Percentiles rank a stretch among this genome's conserved stretches.
Evolutionary conservation across 1,140 invertebrate genomes (phyloP).

Genomic region (Drosophila melanica): DNA sequence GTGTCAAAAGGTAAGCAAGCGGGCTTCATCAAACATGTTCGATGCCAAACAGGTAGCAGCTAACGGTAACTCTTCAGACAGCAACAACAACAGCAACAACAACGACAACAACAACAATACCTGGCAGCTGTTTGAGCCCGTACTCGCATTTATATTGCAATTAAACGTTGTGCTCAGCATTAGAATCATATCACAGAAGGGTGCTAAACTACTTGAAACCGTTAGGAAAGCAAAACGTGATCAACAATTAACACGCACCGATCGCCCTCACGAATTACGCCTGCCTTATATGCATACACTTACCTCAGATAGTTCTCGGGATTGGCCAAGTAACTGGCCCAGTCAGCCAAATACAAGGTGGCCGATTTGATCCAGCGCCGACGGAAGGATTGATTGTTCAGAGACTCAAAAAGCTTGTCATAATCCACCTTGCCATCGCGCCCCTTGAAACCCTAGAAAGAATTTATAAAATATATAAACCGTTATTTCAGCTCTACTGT

Average conservation of each 20-base stretch:
- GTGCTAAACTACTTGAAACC: slow-evolving; percentile 66
- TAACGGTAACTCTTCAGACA: slow-evolving; percentile 67
- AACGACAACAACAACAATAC: slow-evolving; percentile 14
- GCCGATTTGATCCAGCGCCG: slow-evolving; percentile 90
- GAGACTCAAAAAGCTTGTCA: slow-evolving; percentile 89
- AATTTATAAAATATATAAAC: background rate
- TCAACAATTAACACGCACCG: slow-evolving; percentile 58
- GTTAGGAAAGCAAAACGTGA: slow-evolving; percentile 63
- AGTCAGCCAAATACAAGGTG: slow-evolving; percentile 89
- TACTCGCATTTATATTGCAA: slow-evolving; percentile 24
- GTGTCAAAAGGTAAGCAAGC: slow-evolving; percentile 60
- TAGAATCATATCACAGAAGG: slow-evolving; percentile 57
- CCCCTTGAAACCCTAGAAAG: slow-evolving; percentile 85
- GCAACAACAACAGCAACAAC: slow-evolving; percentile 12
- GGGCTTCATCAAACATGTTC: slow-evolving; percentile 57
- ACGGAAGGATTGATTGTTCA: slow-evolving; percentile 91
- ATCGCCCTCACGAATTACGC: slow-evolving; percentile 18
- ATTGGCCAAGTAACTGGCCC: slow-evolving; percentile 89
- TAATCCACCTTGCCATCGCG: slow-evolving; percentile 88
- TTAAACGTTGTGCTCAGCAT: slow-evolving; percentile 31
- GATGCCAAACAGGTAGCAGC: slow-evolving; percentile 68
- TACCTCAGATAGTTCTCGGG: slow-evolving; percentile 90
- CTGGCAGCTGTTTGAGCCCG: slow-evolving; percentile 47
- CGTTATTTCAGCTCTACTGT: no score
- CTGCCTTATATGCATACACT: slow-evolving; percentile 50